Conservation (phyloP, 2,113 vertebrate genomes). For the Megaptera novaeangliae region DNA sequence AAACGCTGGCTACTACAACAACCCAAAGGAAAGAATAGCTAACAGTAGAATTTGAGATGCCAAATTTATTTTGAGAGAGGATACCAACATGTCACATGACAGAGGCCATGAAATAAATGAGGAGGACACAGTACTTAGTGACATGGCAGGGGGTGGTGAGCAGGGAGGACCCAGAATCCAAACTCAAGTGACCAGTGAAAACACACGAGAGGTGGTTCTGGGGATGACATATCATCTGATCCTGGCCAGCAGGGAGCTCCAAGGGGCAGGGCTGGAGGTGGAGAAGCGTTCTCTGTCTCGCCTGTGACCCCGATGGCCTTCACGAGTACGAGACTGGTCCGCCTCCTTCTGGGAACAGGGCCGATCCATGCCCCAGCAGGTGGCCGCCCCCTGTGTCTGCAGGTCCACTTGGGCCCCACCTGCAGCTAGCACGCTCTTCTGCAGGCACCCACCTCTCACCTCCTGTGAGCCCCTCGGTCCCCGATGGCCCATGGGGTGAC, state of each 20-base stretch:
- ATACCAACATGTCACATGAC: not conserved
- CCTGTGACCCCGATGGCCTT: not conserved
- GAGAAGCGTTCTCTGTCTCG: fast-evolving
- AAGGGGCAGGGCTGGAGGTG: not conserved
- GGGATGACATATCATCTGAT: not conserved
- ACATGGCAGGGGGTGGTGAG: not conserved
- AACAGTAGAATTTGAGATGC: not conserved
- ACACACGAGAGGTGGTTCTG: fast-evolving
- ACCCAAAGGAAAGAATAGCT: not conserved
- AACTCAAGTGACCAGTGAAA: not conserved
- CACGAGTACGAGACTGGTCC: not conserved
- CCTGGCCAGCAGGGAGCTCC: not conserved
- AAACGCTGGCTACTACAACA: not conserved
- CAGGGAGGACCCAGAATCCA: not conserved
- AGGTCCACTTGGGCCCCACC: not conserved
- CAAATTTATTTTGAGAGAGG: not conserved
- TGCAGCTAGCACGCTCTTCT: not conserved
- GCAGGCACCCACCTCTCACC: not conserved
- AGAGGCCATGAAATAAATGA: not conserved
- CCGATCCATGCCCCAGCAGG: not conserved
- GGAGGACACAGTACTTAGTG: not conserved
- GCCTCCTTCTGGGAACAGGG: not conserved
- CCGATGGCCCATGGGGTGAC: fast-evolving
- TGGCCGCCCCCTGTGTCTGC: fast-evolving
- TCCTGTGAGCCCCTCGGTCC: not conserved